Percentiles rank a stretch among this genome's conserved stretches.
phyloP scores from a whole-genome alignment of 2,888 invertebrate genomes.

The Oscheius onirici region DNA sequence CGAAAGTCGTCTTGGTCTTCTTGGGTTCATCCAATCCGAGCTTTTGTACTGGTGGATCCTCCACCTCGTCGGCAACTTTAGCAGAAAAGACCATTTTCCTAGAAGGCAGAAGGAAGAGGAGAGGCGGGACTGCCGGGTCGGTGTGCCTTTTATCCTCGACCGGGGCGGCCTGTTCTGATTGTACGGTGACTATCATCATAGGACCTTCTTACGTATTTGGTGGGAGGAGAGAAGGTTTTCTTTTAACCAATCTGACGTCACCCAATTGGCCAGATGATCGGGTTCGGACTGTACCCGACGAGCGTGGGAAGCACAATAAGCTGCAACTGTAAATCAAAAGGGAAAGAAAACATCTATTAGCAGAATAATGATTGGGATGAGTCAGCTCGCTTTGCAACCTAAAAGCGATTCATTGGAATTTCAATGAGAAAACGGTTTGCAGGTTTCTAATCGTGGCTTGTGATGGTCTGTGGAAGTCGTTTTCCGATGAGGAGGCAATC shows the following conservation, averaged over 20 bases:
- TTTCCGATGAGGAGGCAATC: conserved; percentile 73
- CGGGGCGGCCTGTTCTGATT: conserved; percentile 39
- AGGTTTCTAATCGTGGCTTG: conserved; percentile 75
- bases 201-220: neutral
- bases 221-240: neutral
- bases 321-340: neutral
- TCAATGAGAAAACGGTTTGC: conserved; percentile 33
- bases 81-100: conserved; percentile 7
- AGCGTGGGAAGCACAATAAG: neutral
- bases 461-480: conserved; percentile 76
- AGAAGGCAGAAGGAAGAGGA: no score
- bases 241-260: conserved; percentile 5
- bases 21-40: neutral
- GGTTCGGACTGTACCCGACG: neutral
- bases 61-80: conserved; percentile 18
- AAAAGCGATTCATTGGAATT: neutral
- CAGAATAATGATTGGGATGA: neutral
- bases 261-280: neutral
- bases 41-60: conserved; percentile 10
- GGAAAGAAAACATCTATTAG: neutral
- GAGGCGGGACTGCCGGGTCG: neutral
- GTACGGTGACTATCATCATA: conserved; percentile 35
- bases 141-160: conserved; percentile 33
- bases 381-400: neutral
- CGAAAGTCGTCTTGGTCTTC: conserved; percentile 21